Base-by-base conservation (phyloP, 2,797 vertebrate species). In the Enteromius trimaculatus region DNA sequence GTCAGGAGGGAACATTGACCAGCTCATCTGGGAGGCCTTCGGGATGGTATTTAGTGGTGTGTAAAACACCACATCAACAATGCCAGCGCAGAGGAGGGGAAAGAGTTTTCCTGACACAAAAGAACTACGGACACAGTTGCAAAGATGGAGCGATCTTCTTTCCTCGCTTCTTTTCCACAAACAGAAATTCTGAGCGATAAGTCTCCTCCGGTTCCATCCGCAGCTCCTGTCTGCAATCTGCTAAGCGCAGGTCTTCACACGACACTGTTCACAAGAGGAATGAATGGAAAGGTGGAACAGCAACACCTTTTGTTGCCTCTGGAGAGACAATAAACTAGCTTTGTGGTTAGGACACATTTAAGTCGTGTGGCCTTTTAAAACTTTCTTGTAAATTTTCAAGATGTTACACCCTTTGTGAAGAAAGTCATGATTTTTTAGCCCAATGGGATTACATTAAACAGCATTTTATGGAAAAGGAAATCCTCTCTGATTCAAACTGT, bases 11-110 rank as follows among this genome's bases (percentile, higher is more conserved):
- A 84, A 72, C 23, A 82, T 77, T 82, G 76, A 86, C 77, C 82
- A 74, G 80, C 77, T 90, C 84, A 82, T 81, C 85, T 39, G 78
- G 77, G 76, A 76, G 81, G 84, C 70, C 74, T 78, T 66, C 64
- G 65, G 77, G 69, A 77, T 74, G 49, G 80, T 58, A 72, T 81
- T 81, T 75, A 84, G 83, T 44, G 29, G 26, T 58, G 70, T 81
- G 70, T 65, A 76, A 17, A 76, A 86, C 83, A 78, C 70, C 34
- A 39, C 42, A 8, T 64, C 51, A 62, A 80, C 81, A 72, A 66
- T 88, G 16, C 82, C 37, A 60, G 13, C 34, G 74, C 70, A 72
- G 47, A 87, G 82, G 79, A 83, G 76, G 84, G 75, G 64, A 72
- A 76, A 19, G 62, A 6, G 23, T 82, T 82, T 66, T 82, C 26